phyloP scores from a whole-genome alignment of 2,888 invertebrate species.

The Tipula vernalis region DNA sequence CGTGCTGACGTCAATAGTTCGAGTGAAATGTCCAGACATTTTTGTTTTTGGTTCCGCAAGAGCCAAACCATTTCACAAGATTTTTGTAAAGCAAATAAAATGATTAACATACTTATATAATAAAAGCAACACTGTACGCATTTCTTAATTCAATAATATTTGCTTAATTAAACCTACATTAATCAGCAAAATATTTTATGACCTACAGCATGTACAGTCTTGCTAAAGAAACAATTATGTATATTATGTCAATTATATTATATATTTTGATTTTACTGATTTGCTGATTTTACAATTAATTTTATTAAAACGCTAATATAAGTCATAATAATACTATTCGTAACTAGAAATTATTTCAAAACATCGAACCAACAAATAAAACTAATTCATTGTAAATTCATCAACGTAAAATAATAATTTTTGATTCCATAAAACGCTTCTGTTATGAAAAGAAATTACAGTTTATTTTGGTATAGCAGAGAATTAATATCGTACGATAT shows the following conservation, averaged over 20 bases:
- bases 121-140: background rate
- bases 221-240: background rate
- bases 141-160: background rate
- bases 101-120: background rate
- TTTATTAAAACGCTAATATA: background rate
- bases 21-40: background rate
- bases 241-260: background rate
- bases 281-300: background rate
- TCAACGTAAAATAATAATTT: background rate
- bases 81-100: too few species aligned
- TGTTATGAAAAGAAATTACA: background rate
- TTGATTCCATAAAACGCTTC: background rate
- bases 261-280: background rate
- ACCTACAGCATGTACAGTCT: background rate
- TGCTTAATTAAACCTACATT: background rate
- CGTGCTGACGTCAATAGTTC: background rate
- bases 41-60: background rate
- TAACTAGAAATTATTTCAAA: background rate
- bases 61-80: background rate
- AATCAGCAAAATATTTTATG: background rate
- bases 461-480: background rate
- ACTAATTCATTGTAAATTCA: background rate
- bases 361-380: background rate
- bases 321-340: too few species aligned
- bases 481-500: background rate